These are phyloP conservation scores for Austrofundulus limnaeus DNA, from an alignment of 2,113 vertebrate species.

Conservation along the genomic window DNA sequence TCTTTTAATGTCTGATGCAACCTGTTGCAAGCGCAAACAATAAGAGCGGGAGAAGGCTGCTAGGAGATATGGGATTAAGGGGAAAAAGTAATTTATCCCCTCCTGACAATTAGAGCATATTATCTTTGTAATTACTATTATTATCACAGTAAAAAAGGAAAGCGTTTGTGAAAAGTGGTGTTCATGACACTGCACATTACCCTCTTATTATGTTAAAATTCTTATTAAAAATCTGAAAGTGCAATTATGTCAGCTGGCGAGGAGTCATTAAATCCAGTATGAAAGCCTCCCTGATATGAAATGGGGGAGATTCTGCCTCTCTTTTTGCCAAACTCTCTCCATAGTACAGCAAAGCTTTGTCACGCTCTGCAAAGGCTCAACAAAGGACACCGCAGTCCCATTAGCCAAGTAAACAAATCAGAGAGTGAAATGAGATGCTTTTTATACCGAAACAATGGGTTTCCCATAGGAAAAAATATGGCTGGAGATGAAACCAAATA, in stretches of 20 bases:
- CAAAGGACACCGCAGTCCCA: conserved; percentile 69
- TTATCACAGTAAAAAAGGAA: conserved; percentile 78
- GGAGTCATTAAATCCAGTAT: conserved; percentile 75
- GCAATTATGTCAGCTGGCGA: conserved; percentile 78
- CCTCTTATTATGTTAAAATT: conserved; percentile 76
- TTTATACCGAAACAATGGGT: conserved; percentile 72
- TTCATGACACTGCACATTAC: conserved; percentile 73
- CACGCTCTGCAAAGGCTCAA: conserved; percentile 69
- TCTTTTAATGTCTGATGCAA: conserved; percentile 75
- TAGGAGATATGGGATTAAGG: conserved; percentile 62
- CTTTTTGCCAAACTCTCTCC: conserved; percentile 51
- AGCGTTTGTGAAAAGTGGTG: conserved; percentile 71
- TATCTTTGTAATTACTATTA: conserved; percentile 82
- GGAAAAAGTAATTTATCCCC: conserved; percentile 68
- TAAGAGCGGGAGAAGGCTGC: conserved; percentile 43
- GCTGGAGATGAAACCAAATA: conserved; percentile 66
- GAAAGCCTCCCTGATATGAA: conserved; percentile 73
- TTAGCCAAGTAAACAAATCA: conserved; percentile 75
- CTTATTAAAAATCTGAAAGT: conserved; percentile 81
- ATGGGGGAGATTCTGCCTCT: conserved; percentile 63
- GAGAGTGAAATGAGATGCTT: conserved; percentile 73
- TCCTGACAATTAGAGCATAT: conserved; percentile 78
- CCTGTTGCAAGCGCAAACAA: conserved; percentile 73
- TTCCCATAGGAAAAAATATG: conserved; percentile 72
- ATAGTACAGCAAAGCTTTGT: conserved; percentile 63